phyloP scores from a whole-genome alignment of 2,113 vertebrate genomes.

The Upupa epops region DNA sequence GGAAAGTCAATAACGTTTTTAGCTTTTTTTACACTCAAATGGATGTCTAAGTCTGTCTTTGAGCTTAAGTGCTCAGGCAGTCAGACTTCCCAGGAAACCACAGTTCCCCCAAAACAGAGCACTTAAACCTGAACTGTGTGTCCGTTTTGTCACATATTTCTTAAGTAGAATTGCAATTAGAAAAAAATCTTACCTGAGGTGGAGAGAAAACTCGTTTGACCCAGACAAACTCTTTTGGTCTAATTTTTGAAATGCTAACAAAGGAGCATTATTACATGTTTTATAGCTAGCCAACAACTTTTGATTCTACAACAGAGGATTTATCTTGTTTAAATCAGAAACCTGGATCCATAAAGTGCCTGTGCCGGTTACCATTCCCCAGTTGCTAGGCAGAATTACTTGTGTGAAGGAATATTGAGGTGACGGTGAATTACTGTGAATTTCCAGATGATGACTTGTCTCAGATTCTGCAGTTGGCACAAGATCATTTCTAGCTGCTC shows the following conservation, averaged over 20 bases:
- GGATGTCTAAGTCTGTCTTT: not conserved
- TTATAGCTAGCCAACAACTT: not conserved
- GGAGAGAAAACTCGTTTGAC: not conserved
- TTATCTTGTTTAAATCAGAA: not conserved
- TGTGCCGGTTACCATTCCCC: not conserved
- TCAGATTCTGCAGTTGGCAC: not conserved
- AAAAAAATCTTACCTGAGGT: not conserved
- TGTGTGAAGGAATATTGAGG: not conserved
- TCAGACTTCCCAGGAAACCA: not conserved
- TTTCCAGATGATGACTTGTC: not conserved
- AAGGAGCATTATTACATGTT: not conserved
- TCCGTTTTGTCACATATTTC: not conserved
- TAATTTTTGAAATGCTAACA: not conserved
- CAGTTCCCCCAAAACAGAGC: not conserved
- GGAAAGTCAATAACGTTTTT: not conserved
- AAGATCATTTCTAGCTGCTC: not conserved
- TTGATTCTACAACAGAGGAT: not conserved
- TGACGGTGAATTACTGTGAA: not conserved
- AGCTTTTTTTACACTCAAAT: not conserved
- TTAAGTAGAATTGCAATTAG: not conserved
- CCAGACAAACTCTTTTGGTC: not conserved
- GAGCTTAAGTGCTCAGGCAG: not conserved
- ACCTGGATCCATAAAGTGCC: not conserved
- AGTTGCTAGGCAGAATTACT: not conserved
- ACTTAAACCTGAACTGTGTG: not conserved